phyloP scores from a whole-genome alignment of 1,140 invertebrate genomes.

The Brachionus sp. region DNA sequence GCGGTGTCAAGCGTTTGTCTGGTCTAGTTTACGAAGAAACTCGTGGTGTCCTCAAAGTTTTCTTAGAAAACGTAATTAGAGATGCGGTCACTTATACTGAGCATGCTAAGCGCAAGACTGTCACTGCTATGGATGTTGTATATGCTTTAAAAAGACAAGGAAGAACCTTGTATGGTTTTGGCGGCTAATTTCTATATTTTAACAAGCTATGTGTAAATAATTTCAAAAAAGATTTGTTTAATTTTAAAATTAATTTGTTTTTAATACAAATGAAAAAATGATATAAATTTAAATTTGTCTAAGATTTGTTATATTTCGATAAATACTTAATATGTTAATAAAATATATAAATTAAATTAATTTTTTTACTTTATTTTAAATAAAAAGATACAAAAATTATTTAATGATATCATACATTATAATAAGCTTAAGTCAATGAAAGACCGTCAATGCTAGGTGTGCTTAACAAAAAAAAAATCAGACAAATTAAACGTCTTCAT shows the following conservation, averaged over 20 bases:
- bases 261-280: background rate
- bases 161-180: constrained; percentile 65
- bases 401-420: background rate
- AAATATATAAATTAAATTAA: background rate
- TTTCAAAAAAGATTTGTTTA: background rate
- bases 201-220: background rate
- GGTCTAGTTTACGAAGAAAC: constrained; percentile 73
- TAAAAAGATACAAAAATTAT: background rate
- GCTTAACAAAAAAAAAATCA: too few relatives aligned
- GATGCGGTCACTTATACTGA: constrained; percentile 76
- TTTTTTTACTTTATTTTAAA: background rate
- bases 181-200: background rate
- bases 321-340: constrained; percentile 1
- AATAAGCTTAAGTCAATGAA: background rate
- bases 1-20: constrained; percentile 73
- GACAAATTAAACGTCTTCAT: too few relatives aligned
- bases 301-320: background rate
- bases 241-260: constrained; percentile 1
- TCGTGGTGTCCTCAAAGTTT: constrained; percentile 71
- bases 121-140: constrained; percentile 82
- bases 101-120: constrained; percentile 76
- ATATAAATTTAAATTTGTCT: background rate
- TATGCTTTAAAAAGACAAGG: constrained; percentile 79
- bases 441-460: too few relatives aligned
- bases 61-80: constrained; percentile 75